Base-by-base conservation (phyloP, 2,113 vertebrate genomes). In the Megatriorchis doriae region DNA sequence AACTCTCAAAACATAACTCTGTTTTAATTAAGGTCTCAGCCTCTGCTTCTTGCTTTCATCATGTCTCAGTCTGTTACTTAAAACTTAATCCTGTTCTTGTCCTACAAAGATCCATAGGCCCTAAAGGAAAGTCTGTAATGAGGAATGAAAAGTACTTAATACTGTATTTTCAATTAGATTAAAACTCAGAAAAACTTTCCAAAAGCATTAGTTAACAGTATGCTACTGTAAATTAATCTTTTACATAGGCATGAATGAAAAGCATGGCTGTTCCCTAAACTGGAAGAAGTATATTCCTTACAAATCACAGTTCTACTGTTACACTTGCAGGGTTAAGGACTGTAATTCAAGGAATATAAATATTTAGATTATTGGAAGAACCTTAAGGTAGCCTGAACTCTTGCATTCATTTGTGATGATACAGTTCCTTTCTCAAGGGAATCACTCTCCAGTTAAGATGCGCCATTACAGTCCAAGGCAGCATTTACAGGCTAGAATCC, bases 1-100 rank as follows among this genome's bases (percentile, higher is more conserved):
- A 94, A 79, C 81, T 84, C 88, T 93, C 83, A 92, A 93, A 95
- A 96, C 79, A 17, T 18, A 94, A 72, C 80, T 96, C 67, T 61
- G 75, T 95, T 95, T 96, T 96, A 96, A 96, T 97, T 94, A 96
- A 96, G 92, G 88, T 94, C 95, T 89, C 88, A 94, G 94, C 83
- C 91, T 75, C 82, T 79, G 83, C 74, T 92, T 77, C 56, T 86
- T 91, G 80, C 88, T 97, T 97, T 96, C 94, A 91, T 95, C 95
- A 36, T 52, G n/a, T 81, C 65, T 91, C 90, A 67, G 73, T 11
- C 48, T 79, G 47, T 21, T 79, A 56, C 66, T 96, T 88, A 75
- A 75, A 95, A 92, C 83, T 74, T 81, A 97, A 95, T 81, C 73
- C 91, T 79, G 40, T 72, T 91, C 94, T 72, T 84, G 77, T 94